Percentiles rank a stretch among this genome's conserved stretches.
Evolutionary conservation across 2,113 vertebrate species (phyloP).

Genomic region (Indri indri): DNA sequence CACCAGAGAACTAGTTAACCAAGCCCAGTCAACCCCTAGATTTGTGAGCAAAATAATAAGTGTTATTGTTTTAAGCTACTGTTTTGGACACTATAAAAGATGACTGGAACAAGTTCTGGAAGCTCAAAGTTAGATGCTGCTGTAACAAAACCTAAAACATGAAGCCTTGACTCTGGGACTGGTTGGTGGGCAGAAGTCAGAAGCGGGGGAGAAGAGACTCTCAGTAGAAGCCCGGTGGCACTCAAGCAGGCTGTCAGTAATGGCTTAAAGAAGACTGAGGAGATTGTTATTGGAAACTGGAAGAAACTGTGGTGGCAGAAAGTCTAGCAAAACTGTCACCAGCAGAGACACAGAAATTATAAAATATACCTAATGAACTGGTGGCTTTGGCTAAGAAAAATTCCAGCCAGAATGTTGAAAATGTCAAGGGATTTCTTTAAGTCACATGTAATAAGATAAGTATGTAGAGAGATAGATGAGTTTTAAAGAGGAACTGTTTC

Average conservation of each 20-base stretch:
- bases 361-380: background rate
- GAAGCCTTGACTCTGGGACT: background rate
- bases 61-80: background rate
- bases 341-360: background rate
- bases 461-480: background rate
- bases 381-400: background rate
- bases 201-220: background rate
- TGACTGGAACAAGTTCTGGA: background rate
- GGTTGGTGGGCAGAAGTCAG: background rate
- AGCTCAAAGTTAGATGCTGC: background rate
- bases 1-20: background rate
- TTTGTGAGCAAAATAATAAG: background rate
- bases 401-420: background rate
- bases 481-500: background rate
- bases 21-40: background rate
- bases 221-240: background rate
- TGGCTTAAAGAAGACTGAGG: background rate
- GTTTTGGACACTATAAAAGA: background rate
- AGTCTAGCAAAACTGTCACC: background rate
- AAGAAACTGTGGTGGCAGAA: background rate
- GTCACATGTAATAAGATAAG: background rate
- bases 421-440: background rate
- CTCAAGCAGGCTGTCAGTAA: background rate
- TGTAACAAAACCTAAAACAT: background rate
- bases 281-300: background rate